These are phyloP conservation scores for Calliphora vicina DNA, from an alignment of 1,140 invertebrate species.

Conservation along the genomic window DNA sequence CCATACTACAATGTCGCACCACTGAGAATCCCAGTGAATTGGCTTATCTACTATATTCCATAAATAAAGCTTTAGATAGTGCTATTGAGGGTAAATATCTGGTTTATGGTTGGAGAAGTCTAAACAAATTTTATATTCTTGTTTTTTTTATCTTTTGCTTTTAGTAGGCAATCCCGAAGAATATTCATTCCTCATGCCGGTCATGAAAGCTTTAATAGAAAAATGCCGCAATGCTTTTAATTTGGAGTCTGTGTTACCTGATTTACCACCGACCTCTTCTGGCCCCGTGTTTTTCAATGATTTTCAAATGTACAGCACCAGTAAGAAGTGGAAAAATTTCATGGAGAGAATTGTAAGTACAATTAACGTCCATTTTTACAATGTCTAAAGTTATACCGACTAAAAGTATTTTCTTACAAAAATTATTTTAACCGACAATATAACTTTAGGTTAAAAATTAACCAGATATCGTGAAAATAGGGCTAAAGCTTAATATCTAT, in stretches of 20 bases:
- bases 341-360: constrained; percentile 68
- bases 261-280: constrained; percentile 66
- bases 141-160: constrained; percentile 41
- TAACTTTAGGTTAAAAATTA: too few relatives aligned
- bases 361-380: too few relatives aligned
- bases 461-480: too few relatives aligned
- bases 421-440: too few relatives aligned
- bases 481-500: too few relatives aligned
- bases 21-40: constrained; percentile 67
- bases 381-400: too few relatives aligned
- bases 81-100: constrained; percentile 60
- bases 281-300: constrained; percentile 71
- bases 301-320: constrained; percentile 69
- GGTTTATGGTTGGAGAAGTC: neutral
- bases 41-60: constrained; percentile 66
- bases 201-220: constrained; percentile 71
- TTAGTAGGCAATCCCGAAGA: constrained; percentile 67
- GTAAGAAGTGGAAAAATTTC: constrained; percentile 69
- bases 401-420: too few relatives aligned
- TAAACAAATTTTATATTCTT: neutral
- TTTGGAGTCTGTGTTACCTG: constrained; percentile 66
- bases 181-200: constrained; percentile 72
- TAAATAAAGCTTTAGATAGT: constrained; percentile 62
- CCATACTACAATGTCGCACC: constrained; percentile 68
- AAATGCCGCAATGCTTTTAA: constrained; percentile 66